These are phyloP conservation scores for Kradibia gibbosae DNA, from an alignment of 1,140 invertebrate species.

Conservation along the genomic window DNA sequence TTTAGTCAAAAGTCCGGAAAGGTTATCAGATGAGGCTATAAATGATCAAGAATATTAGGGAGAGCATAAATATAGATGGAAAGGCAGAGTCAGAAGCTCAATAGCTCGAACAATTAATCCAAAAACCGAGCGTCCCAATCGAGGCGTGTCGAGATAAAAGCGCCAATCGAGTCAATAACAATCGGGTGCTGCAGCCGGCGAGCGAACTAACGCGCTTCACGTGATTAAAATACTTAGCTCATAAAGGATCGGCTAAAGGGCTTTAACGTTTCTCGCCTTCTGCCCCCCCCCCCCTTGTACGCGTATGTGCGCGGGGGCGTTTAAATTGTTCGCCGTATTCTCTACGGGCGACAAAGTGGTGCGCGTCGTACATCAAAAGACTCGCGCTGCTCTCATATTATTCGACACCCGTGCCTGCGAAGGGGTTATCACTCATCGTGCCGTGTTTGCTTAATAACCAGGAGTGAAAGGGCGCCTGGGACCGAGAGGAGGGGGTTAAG, in stretches of 20 bases:
- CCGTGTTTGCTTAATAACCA: slow-evolving; percentile 60
- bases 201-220: slow-evolving; percentile 32
- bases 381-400: slow-evolving; percentile 41
- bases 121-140: slow-evolving; percentile 16
- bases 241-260: slow-evolving; percentile 38
- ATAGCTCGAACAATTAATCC: slow-evolving; percentile 23
- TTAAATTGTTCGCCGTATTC: slow-evolving; percentile 55
- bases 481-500: not conserved
- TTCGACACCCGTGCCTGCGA: slow-evolving; percentile 52
- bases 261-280: slow-evolving; percentile 14
- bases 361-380: slow-evolving; percentile 59
- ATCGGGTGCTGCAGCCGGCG: not conserved
- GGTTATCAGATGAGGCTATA: not conserved
- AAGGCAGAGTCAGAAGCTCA: not conserved
- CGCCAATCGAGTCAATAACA: slow-evolving; percentile 48
- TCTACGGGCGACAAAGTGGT: slow-evolving; percentile 53
- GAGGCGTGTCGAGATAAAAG: slow-evolving; percentile 45
- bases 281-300: not conserved
- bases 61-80: not conserved
- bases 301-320: slow-evolving; percentile 28
- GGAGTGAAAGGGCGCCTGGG: slow-evolving; percentile 35
- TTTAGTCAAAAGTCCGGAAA: too few relatives aligned
- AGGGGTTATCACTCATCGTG: slow-evolving; percentile 57
- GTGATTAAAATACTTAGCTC: slow-evolving; percentile 52
- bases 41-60: not conserved